Evolutionary conservation across 2,797 vertebrate genomes (phyloP).

Genomic region (Anguilla obscura): DNA sequence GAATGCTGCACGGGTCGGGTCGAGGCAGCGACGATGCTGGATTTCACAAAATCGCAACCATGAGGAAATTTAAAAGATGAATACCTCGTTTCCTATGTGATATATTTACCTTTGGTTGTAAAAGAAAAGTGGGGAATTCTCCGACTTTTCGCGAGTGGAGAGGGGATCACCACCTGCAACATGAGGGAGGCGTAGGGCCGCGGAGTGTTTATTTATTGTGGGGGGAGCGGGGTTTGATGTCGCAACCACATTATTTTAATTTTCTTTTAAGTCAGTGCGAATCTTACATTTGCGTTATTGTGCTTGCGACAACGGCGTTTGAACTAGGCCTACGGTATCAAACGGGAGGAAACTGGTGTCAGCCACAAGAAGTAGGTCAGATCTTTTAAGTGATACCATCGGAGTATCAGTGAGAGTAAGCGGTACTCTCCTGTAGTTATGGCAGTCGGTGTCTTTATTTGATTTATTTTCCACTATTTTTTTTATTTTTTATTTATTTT

Average conservation of each 20-base stretch:
- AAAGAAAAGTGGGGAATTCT: not conserved
- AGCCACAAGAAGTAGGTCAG: slow-evolving; percentile 61
- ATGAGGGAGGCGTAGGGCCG: slow-evolving; percentile 66
- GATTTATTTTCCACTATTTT: slow-evolving; percentile 38
- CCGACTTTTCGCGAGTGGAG: slow-evolving; percentile 30
- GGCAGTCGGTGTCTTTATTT: slow-evolving; percentile 51
- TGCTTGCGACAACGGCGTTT: not conserved
- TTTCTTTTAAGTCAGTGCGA: slow-evolving; percentile 22
- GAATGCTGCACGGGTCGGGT: slow-evolving; percentile 51
- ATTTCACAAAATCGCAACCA: slow-evolving; percentile 56
- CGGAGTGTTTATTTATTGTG: slow-evolving; percentile 53
- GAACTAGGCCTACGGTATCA: not conserved
- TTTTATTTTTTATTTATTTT: not conserved
- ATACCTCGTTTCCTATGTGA: slow-evolving; percentile 57
- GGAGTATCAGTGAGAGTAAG: slow-evolving; percentile 41
- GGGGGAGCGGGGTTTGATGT: slow-evolving; percentile 57
- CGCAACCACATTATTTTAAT: slow-evolving; percentile 44
- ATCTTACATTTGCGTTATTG: slow-evolving; percentile 8
- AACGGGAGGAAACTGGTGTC: slow-evolving; percentile 13
- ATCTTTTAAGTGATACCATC: slow-evolving; percentile 53
- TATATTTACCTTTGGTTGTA: slow-evolving; percentile 14
- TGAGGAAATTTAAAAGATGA: slow-evolving; percentile 62
- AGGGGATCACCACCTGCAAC: slow-evolving; percentile 53
- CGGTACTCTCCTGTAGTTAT: slow-evolving; percentile 41
- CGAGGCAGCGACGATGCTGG: slow-evolving; percentile 52